These are phyloP conservation scores for Amphiduros pacificus DNA, from an alignment of 2,888 invertebrate species.

Conservation along the genomic window DNA sequence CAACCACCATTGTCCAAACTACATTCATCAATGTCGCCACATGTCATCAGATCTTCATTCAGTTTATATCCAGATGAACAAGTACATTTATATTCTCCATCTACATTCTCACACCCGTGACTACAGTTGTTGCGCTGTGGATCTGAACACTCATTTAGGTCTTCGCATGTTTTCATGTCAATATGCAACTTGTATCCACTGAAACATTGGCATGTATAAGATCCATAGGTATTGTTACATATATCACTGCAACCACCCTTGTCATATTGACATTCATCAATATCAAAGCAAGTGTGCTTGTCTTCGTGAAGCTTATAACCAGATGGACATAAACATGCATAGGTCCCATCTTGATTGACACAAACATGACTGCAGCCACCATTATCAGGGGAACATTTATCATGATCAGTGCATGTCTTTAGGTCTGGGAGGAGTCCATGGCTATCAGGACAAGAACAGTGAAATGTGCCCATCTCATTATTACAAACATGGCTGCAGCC, in stretches of 20 bases:
- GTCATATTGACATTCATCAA: too few relatives aligned
- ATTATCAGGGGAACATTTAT: neutral
- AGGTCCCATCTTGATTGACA: neutral
- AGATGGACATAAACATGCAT: neutral
- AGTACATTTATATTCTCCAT: neutral
- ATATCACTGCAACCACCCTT: too few relatives aligned
- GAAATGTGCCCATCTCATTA: neutral
- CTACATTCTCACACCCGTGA: neutral
- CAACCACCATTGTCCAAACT: neutral
- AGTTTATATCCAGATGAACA: neutral
- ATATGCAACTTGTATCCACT: too few relatives aligned
- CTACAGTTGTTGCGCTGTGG: neutral
- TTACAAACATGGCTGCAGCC: neutral
- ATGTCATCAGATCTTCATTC: neutral
- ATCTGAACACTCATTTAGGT: neutral
- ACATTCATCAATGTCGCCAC: neutral
- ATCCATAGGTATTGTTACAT: too few relatives aligned
- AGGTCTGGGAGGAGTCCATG: neutral
- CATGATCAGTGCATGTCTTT: neutral
- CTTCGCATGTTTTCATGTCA: too few relatives aligned
- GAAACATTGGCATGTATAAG: too few relatives aligned
- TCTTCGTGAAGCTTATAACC: neutral
- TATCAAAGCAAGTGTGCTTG: too few relatives aligned
- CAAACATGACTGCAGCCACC: neutral
- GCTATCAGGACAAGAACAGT: neutral